Evolutionary conservation across 2,797 vertebrate genomes (phyloP).

Genomic region (Echiichthys vipera): DNA sequence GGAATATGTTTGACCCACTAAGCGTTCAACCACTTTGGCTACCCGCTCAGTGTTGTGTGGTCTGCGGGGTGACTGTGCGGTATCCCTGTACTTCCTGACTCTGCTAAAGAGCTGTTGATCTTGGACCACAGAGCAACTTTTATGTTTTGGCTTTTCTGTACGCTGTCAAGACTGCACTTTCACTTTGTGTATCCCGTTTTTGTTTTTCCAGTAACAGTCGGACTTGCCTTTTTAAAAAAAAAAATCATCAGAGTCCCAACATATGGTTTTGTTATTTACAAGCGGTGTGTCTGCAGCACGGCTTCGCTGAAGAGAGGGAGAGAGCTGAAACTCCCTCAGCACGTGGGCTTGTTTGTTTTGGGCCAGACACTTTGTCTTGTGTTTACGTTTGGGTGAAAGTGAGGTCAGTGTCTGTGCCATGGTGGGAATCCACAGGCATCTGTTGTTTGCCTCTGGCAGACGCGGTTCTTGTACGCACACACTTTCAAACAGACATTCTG

Average conservation of each 20-base stretch:
- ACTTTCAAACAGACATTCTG: constrained; percentile 22
- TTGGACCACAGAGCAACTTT: background rate
- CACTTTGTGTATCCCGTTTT: no score
- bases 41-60: constrained; percentile 7
- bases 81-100: constrained; percentile 1
- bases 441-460: constrained; percentile 65
- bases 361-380: constrained; percentile 59
- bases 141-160: background rate
- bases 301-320: constrained; percentile 4
- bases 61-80: background rate
- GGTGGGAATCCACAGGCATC: constrained; percentile 71
- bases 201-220: no score
- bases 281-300: background rate
- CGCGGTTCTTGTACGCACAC: constrained; percentile 7
- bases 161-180: background rate
- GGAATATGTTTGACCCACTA: background rate
- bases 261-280: constrained; percentile 36
- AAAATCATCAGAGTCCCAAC: background rate
- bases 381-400: constrained; percentile 71
- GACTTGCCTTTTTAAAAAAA: background rate
- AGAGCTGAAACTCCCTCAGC: constrained; percentile 34
- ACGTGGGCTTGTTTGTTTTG: constrained; percentile 72
- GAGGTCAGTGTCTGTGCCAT: constrained; percentile 67
- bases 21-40: background rate
- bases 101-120: background rate